Conservation (phyloP, 1,140 invertebrate genomes). For the Lysiphlebus fabarum region DNA sequence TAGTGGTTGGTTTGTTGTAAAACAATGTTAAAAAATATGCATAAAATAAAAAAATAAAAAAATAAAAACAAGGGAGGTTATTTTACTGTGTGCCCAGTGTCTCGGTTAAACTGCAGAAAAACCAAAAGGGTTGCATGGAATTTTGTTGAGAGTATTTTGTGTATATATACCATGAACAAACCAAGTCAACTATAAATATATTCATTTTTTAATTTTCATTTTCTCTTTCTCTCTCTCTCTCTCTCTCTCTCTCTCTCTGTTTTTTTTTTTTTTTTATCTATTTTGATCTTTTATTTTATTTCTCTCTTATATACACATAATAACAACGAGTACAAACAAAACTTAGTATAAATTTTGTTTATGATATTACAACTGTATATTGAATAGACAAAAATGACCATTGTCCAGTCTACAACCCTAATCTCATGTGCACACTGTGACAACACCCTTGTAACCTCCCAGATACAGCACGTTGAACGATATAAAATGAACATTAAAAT, state of each 20-base stretch:
- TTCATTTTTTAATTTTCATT: no score
- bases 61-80: constrained; percentile 1
- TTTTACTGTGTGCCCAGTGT: constrained; percentile 3
- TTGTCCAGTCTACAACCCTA: constrained; percentile 33
- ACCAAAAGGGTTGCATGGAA: no score
- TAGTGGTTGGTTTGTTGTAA: background rate
- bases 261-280: no score
- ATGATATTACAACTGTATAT: constrained; percentile 43
- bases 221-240: constrained; percentile 6
- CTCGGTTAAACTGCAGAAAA: background rate
- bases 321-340: background rate
- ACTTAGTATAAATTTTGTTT: constrained; percentile 33
- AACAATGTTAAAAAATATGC: background rate
- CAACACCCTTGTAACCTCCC: constrained; percentile 30
- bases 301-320: background rate
- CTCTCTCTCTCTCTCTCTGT: background rate
- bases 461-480: constrained; percentile 43
- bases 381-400: constrained; percentile 37
- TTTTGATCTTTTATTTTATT: background rate
- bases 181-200: no score
- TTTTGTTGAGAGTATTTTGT: no score
- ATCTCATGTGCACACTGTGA: constrained; percentile 33
- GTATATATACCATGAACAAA: no score
- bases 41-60: background rate
- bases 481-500: constrained; percentile 19